Conservation (phyloP, 2,797 vertebrate genomes). For the Phrynocephalus guinanensis region DNA sequence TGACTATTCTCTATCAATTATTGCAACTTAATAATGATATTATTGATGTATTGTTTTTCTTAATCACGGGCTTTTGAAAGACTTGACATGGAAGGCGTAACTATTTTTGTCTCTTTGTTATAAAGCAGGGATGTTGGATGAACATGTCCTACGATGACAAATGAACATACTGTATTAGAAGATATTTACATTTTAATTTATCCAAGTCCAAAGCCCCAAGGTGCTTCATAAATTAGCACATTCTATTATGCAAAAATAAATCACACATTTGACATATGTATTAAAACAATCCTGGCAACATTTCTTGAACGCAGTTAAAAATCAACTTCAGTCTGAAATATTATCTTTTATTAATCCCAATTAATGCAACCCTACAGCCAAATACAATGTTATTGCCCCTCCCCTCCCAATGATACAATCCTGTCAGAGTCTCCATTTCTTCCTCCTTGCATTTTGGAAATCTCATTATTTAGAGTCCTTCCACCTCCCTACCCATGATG, state of each 20-base stretch:
- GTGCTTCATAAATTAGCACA: neutral
- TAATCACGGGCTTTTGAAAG: neutral
- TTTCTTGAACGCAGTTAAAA: neutral
- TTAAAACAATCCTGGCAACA: neutral
- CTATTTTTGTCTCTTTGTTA: neutral
- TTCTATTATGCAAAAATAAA: no score
- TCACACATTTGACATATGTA: neutral
- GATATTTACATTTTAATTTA: neutral
- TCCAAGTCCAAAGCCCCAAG: neutral
- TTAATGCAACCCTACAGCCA: neutral
- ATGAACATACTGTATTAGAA: neutral
- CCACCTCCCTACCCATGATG: no score
- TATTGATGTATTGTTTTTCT: neutral
- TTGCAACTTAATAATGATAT: neutral
- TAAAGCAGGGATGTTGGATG: neutral
- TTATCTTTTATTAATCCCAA: neutral
- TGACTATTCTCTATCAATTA: neutral
- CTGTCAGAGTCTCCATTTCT: neutral
- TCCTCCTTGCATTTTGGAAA: neutral
- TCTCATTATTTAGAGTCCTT: neutral
- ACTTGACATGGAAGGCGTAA: neutral
- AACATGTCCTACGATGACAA: neutral
- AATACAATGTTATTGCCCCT: neutral
- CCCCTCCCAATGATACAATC: neutral
- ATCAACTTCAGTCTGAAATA: neutral